Evolutionary conservation across 2,113 vertebrate genomes (phyloP).

Genomic region (Panurus biarmicus): DNA sequence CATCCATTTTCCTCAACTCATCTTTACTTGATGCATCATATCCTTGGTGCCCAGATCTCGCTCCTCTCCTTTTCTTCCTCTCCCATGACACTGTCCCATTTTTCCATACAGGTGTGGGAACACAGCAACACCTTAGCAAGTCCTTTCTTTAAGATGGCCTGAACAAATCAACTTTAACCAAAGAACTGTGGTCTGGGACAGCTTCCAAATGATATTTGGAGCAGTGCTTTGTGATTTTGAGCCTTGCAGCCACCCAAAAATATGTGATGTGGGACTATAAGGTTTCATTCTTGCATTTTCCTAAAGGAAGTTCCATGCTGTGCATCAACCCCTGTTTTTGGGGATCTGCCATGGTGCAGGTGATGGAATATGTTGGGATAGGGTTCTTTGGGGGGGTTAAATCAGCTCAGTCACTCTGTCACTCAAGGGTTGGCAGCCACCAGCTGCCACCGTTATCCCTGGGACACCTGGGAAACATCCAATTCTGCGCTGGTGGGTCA

Average conservation of each 20-base stretch:
- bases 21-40: neutral
- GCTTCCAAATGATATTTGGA: neutral
- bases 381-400: accelerated
- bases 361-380: neutral
- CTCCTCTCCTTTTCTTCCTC: neutral
- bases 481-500: accelerated
- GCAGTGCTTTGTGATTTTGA: neutral
- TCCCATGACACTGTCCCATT: neutral
- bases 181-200: neutral
- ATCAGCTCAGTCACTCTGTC: neutral
- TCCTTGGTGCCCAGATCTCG: neutral
- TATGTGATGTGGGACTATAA: neutral
- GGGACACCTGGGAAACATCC: neutral
- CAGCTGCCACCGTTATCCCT: neutral
- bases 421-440: neutral
- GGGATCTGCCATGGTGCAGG: neutral
- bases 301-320: neutral
- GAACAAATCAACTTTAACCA: neutral
- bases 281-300: neutral
- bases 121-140: neutral
- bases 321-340: neutral
- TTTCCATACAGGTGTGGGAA: neutral
- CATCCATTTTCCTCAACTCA: neutral
- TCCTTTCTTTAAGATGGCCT: neutral
- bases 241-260: neutral